These are phyloP conservation scores for Sprattus sprattus DNA, from an alignment of 2,113 vertebrate species.

Conservation along the genomic window DNA sequence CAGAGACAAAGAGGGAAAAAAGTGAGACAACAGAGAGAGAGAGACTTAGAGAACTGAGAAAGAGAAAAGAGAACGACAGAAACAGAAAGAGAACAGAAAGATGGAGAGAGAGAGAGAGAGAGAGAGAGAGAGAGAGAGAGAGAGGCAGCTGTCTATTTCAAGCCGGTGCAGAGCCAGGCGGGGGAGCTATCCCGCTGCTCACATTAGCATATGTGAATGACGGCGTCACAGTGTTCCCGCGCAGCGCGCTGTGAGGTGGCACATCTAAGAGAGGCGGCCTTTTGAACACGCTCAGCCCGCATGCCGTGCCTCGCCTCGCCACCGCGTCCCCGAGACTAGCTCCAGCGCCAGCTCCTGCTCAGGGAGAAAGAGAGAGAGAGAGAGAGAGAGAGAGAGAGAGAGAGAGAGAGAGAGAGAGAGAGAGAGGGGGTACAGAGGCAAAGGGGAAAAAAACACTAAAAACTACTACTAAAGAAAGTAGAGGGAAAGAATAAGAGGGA, in stretches of 20 bases:
- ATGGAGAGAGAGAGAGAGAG: conserved; percentile 14
- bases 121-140: conserved; percentile 24
- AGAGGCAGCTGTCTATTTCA: conserved; percentile 73
- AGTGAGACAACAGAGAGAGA: background rate
- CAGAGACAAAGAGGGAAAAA: background rate
- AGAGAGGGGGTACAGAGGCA: conserved; percentile 14
- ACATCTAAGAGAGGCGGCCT: conserved; percentile 74
- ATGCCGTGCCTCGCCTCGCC: background rate
- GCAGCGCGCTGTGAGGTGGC: conserved; percentile 78
- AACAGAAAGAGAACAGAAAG: conserved; percentile 14
- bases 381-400: conserved; percentile 13
- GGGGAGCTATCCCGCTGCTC: conserved; percentile 75
- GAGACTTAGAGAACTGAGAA: conserved; percentile 27
- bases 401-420: conserved; percentile 15
- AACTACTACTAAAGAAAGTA: background rate
- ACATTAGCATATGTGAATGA: conserved; percentile 84
- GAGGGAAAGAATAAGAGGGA: conserved; percentile 37
- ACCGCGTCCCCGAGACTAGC: conserved; percentile 69
- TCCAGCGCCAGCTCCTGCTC: conserved; percentile 65
- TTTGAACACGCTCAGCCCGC: conserved; percentile 69
- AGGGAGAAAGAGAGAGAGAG: conserved; percentile 26
- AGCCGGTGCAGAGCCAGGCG: conserved; percentile 71
- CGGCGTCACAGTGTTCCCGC: conserved; percentile 67
- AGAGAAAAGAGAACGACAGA: conserved; percentile 25
- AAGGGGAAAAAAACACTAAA: background rate